Evolutionary conservation across 2,888 invertebrate species (phyloP).

Genomic region (Leptothorax acervorum): DNA sequence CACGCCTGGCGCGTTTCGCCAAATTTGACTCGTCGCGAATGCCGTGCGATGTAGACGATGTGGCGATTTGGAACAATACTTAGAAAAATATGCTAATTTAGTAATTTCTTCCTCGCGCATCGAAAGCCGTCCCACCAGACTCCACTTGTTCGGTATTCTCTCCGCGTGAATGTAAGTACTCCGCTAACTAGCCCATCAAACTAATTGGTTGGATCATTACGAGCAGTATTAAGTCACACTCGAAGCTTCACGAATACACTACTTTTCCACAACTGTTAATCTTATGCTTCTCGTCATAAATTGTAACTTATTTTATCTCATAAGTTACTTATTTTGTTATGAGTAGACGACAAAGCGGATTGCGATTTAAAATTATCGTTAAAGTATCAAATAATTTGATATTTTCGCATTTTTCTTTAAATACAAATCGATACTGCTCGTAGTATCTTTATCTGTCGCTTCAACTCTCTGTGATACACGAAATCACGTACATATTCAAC

Average conservation of each 20-base stretch:
- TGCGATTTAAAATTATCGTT: not conserved
- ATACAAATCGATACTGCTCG: slow-evolving; percentile 25
- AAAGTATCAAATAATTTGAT: not conserved
- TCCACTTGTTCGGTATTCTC: slow-evolving; percentile 26
- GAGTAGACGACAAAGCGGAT: not conserved
- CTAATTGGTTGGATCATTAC: slow-evolving; percentile 22
- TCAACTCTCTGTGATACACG: slow-evolving; percentile 1
- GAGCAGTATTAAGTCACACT: slow-evolving; percentile 13
- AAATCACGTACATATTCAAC: not conserved
- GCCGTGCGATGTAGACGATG: slow-evolving; percentile 42
- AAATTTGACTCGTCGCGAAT: slow-evolving; percentile 35
- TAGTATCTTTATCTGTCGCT: not conserved
- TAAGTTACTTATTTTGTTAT: not conserved
- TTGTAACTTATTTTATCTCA: not conserved
- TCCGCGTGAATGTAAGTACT: slow-evolving; percentile 27
- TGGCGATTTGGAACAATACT: slow-evolving; percentile 51
- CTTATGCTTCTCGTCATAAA: not conserved
- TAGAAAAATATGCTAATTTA: slow-evolving; percentile 77
- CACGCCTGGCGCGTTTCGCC: slow-evolving; percentile 50
- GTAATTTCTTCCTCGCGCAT: slow-evolving; percentile 56
- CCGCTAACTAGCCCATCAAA: not conserved
- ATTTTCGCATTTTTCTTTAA: not conserved
- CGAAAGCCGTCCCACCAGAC: slow-evolving; percentile 38
- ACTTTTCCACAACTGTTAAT: not conserved
- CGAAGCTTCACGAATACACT: not conserved